Percentiles rank a stretch among this genome's conserved stretches.
Conservation (phyloP, 2,888 invertebrate genomes). For the Trichogramma dendrolimi region DNA sequence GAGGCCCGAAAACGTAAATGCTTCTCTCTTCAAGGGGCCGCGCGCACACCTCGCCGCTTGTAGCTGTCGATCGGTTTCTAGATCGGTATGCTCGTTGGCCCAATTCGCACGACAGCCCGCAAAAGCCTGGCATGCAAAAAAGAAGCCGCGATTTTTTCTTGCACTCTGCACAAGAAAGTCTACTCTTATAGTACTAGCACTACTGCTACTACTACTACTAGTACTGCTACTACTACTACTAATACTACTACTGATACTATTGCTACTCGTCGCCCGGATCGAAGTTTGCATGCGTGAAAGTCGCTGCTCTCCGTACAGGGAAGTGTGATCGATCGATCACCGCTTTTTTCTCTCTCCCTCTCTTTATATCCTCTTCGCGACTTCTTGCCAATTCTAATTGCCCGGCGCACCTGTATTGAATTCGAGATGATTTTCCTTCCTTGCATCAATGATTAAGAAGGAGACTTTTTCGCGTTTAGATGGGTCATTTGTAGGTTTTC, state of each 20-base stretch:
- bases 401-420: neutral
- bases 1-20: neutral
- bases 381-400: too few species aligned
- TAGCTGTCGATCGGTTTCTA: slow-evolving; percentile 23
- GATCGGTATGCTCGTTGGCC: slow-evolving; percentile 22
- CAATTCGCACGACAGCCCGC: slow-evolving; percentile 17
- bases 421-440: neutral
- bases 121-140: too few species aligned
- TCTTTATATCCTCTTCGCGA: too few species aligned
- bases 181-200: too few species aligned
- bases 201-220: too few species aligned
- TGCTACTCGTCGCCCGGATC: neutral
- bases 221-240: too few species aligned
- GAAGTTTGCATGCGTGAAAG: neutral
- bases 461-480: too few species aligned
- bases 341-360: slow-evolving; percentile 1
- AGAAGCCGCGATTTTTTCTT: neutral
- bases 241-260: too few species aligned
- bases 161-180: slow-evolving; percentile 4
- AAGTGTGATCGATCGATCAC: slow-evolving; percentile 16
- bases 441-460: too few species aligned
- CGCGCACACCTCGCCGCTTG: neutral
- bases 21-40: neutral
- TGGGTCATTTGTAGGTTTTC: too few species aligned
- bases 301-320: neutral